Evolutionary conservation across 2,797 vertebrate genomes (phyloP).

Genomic region (Pipistrellus nathusii): DNA sequence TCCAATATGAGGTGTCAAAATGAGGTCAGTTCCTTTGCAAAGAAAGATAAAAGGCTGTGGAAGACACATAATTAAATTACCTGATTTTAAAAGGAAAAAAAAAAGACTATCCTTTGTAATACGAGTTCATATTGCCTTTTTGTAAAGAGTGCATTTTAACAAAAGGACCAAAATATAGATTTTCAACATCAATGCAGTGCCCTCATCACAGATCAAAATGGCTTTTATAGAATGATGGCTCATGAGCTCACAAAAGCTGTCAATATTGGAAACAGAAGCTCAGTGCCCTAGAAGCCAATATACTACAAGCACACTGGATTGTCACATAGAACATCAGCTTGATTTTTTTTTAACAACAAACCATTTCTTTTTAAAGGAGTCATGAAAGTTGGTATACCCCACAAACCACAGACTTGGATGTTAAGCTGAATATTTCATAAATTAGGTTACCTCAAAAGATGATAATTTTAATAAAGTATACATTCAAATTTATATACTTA

Average conservation of each 20-base stretch:
- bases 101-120: slow-evolving; percentile 63
- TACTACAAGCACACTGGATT: slow-evolving; percentile 14
- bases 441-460: slow-evolving; percentile 32
- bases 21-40: slow-evolving; percentile 51
- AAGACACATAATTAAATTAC: slow-evolving; percentile 79
- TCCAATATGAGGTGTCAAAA: slow-evolving; percentile 64
- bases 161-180: slow-evolving; percentile 66
- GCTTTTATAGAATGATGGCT: slow-evolving; percentile 49
- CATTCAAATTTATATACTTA: slow-evolving; percentile 1
- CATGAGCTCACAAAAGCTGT: slow-evolving; percentile 49
- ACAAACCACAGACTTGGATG: slow-evolving; percentile 14
- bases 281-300: not conserved
- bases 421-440: slow-evolving; percentile 50
- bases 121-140: slow-evolving; percentile 68
- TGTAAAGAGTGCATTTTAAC: slow-evolving; percentile 65
- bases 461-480: slow-evolving; percentile 46
- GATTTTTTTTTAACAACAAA: slow-evolving; percentile 23
- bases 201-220: slow-evolving; percentile 65
- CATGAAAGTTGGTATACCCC: slow-evolving; percentile 4
- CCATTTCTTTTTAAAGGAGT: slow-evolving; percentile 52
- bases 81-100: slow-evolving; percentile 59
- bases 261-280: not conserved
- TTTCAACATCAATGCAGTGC: slow-evolving; percentile 20
- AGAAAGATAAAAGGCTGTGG: slow-evolving; percentile 72
- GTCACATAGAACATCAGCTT: slow-evolving; percentile 37